A percentile compares a stretch with the other conserved stretches of the same genome.
phyloP scores from a whole-genome alignment of 2,888 invertebrate genomes.

The Vandiemenella viatica region DNA sequence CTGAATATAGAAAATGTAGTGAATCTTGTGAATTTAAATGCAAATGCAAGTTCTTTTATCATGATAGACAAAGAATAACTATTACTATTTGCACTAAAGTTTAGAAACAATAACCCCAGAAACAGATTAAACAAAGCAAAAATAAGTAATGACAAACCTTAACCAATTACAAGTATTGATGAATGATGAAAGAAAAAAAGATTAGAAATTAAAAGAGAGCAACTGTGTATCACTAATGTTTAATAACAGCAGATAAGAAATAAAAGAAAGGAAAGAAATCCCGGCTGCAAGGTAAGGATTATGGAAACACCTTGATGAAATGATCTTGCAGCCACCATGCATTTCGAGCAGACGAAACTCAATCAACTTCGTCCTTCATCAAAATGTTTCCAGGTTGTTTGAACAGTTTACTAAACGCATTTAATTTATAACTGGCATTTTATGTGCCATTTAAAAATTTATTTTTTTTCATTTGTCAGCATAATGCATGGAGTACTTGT shows the following conservation, averaged over 20 bases:
- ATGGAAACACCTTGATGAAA: constrained; percentile 39
- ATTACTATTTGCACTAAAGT: no score
- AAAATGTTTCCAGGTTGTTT: constrained; percentile 31
- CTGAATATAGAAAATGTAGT: background rate
- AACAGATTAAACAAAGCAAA: constrained; percentile 4
- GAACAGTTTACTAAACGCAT: background rate
- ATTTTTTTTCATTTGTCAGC: background rate
- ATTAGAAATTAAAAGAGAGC: background rate
- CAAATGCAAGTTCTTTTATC: no score
- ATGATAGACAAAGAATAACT: no score
- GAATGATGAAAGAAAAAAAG: background rate
- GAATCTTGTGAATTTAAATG: constrained; percentile 1
- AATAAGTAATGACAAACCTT: constrained; percentile 6
- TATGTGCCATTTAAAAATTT: background rate
- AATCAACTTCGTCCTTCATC: constrained; percentile 22
- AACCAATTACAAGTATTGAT: constrained; percentile 2
- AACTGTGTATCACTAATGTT: background rate
- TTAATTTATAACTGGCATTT: background rate
- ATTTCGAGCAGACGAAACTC: constrained; percentile 4
- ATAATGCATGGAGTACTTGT: background rate
- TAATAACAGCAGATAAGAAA: background rate
- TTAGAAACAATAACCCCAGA: constrained; percentile 1
- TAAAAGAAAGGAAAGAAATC: constrained; percentile 16
- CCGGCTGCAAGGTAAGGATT: constrained; percentile 25
- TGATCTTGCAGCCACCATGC: constrained; percentile 19